Base-by-base conservation (phyloP, 64 coral and sea anemone genomes). In the Dendronephthya gigantea region DNA sequence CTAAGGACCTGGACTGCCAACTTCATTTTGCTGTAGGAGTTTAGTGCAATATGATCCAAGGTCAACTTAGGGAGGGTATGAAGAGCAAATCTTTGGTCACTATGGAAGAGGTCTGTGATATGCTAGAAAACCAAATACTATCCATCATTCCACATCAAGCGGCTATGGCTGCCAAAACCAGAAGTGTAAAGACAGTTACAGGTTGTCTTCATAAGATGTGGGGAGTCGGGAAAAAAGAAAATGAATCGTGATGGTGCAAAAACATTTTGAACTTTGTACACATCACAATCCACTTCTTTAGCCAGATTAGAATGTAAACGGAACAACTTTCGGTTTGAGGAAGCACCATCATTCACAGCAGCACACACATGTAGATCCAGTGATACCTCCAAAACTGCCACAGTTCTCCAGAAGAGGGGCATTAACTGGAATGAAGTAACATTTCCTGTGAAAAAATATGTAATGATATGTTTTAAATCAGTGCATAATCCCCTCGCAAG, bases 311-410 rank as follows among this genome's bases (percentile, higher is more conserved):
- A 74, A 74, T 74, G n/a, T 11, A 74, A 35, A 30, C 68, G 17
- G 33, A 74, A 74, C 11, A 74, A 74, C 68, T 74, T 74, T 35
- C 33, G 68, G 17, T 74, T 74, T 74, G 68, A 29, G n/a, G 68
- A 74, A 74, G 68, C 68, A 74, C 68, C 68, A 74, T 74, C 68
- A 74, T 74, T 74, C 68, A 74, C 68, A 74, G 33, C 68, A 74
- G 68, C 68, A 74, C 68, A 70, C 30, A 74, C 68, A 30, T 74
- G 13, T 12, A 74, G 33, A 35, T 74, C 31, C 12, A 74, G 25
- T 17, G 68, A 74, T 27, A 74, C 68, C 33, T 74, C 68, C 33
- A 74, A 35, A 74, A 74, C 68, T 2, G 2, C n/a, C n/a, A n/a
- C n/a, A n/a, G n/a, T n/a, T n/a, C n/a, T n/a, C n/a, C n/a, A n/a